These are phyloP conservation scores for Amblyornis subalaris DNA, from an alignment of 2,113 vertebrate species.

Conservation along the genomic window DNA sequence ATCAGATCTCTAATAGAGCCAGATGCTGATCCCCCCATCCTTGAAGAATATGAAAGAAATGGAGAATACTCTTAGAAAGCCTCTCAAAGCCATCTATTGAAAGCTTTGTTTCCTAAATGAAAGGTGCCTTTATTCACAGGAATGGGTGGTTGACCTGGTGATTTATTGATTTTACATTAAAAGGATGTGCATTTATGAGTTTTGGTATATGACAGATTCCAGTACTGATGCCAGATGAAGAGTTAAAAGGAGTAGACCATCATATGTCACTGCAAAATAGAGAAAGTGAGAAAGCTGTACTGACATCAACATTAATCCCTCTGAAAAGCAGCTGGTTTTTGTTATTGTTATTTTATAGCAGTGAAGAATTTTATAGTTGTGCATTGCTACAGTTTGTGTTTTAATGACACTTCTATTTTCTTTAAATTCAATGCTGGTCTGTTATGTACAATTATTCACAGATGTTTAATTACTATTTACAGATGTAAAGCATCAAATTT, in stretches of 20 bases:
- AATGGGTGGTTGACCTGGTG: background rate
- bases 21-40: background rate
- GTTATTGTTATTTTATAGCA: background rate
- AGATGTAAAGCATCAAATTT: background rate
- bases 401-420: background rate
- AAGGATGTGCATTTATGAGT: background rate
- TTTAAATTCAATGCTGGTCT: background rate
- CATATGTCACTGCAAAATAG: background rate
- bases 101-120: background rate
- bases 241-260: background rate
- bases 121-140: background rate
- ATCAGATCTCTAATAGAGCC: background rate
- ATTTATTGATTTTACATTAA: background rate
- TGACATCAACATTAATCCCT: background rate
- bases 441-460: background rate
- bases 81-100: background rate
- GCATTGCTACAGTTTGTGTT: background rate
- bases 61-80: background rate
- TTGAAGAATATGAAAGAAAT: background rate
- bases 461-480: slow-evolving; percentile 1
- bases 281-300: background rate
- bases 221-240: background rate
- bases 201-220: background rate
- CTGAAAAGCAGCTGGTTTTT: background rate
- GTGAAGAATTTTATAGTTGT: background rate